Base-by-base conservation (phyloP, 2,113 vertebrate species). In the Macquaria ambigua region DNA sequence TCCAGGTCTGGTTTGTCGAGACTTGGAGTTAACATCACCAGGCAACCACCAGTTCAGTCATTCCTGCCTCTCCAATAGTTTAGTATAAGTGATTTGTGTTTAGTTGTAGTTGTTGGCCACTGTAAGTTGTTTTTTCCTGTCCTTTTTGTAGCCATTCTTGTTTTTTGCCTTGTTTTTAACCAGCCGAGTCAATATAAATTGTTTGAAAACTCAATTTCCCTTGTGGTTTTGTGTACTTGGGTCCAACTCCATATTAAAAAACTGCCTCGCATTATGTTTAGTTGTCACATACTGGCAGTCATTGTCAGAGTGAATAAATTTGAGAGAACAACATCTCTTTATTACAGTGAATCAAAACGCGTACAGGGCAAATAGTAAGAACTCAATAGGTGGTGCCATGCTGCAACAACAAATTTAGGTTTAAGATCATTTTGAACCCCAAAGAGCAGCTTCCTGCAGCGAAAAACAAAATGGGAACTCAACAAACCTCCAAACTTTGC, bases 401-500 rank as follows among this genome's bases (percentile, higher is more conserved):
- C 15, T 59, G 15, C 43, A 48, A 20, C 16, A 76, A 15, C 15
- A 31, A 0, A 56, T 68, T 67, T 18, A 11, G 1, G 2, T 37
- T 74, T 9, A 37, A 50, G 28, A 16, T 10, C 16, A 50, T 46
- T 81, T 70, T 20, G 8, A 25, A 67, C 10, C 1, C 6, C 31
- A 59, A 52, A 69, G 20, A 55, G 10, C 56, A 69, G 31, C 31
- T 61, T 74, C 41, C 48, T 59, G 50, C 39, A 68, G 41, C 39
- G 41, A 15, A 28, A 50, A 58, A 79, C 63, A 53, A 77, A 9
- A 37, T 41, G 25, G 25, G 9, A 70, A 53, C 37, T 48, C 43
- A 71, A 63, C 53, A 74, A 85, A 48, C 39, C 18, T 46, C 31
- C 20, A 64, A 84, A 83, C 59, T 81, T 79, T 77, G 10, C 61